Percentiles rank a stretch among this genome's conserved stretches.
These are phyloP conservation scores for Cyprinodon brontotheroides DNA, from an alignment of 2,113 vertebrate species.

Conservation along the genomic window DNA sequence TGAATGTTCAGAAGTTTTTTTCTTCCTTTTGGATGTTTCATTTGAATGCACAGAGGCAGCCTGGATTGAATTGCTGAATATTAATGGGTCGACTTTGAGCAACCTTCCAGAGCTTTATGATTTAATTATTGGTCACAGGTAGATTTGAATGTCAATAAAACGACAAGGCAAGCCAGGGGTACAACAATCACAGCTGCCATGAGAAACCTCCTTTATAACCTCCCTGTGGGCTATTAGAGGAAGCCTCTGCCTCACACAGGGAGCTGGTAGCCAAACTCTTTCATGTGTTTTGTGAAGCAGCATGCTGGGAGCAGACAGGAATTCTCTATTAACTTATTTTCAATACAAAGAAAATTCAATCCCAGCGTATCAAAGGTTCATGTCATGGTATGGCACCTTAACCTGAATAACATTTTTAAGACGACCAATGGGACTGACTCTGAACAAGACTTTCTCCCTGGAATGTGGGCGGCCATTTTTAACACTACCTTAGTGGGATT, in stretches of 20 bases:
- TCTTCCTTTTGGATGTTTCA: background rate
- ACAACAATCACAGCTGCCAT: background rate
- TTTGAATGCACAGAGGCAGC: conserved; percentile 2
- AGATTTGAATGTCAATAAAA: conserved; percentile 52
- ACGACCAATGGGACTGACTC: conserved; percentile 1
- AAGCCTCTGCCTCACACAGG: conserved; percentile 9
- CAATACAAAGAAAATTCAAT: conserved; percentile 32
- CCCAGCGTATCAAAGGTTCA: conserved; percentile 43
- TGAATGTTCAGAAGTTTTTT: background rate
- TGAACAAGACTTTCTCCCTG: no score
- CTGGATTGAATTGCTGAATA: conserved; percentile 15
- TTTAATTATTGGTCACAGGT: conserved; percentile 44
- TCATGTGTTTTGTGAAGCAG: conserved; percentile 28
- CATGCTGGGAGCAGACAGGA: conserved; percentile 17
- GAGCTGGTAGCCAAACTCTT: conserved; percentile 26
- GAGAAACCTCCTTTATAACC: conserved; percentile 28
- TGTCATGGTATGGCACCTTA: conserved; percentile 31
- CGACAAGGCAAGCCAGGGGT: background rate
- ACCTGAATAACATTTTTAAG: conserved; percentile 36
- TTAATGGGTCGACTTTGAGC: conserved; percentile 29
- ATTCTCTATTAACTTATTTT: conserved; percentile 39
- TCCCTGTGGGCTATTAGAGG: conserved; percentile 27
- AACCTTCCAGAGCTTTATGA: conserved; percentile 41
- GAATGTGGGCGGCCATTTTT: no score
- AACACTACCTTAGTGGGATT: no score